Evolutionary conservation across 2,888 invertebrate genomes (phyloP), one percentile per base, ranked within the genome.

Genomic region (Lymantria dispar): DNA sequence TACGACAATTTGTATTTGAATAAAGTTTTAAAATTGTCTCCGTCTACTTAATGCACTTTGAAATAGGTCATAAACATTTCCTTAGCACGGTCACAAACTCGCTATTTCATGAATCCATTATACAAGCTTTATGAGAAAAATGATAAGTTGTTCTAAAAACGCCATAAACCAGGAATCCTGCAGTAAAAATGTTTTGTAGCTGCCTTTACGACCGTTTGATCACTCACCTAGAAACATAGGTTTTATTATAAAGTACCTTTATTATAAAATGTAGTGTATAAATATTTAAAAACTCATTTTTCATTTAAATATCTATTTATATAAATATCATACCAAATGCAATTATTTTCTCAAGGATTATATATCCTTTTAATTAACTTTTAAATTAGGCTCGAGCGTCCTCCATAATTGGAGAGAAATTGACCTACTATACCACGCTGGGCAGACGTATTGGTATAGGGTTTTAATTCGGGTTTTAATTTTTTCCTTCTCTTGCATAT

Each of bases 141-240:
- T 85, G 80, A 85, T 85, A 83, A 85, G 79, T 80, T 76, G 75
- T 69, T 74, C 72, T 78, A 73, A 80, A 81, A 82, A 78, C 76
- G 68, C 71, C 64, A 82, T 83, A 81, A 84, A 85, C 76, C 68
- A 68, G 70, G 70, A 67, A 62, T 72, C 72, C 62, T 68, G 60
- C 51, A 71, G 70, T 83, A 75, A 81, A 80, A 76, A 65, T 80
- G 70, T 76, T 79, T 79, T 74, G 75, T 77, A 62, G 66, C 62
- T 66, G 65, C 67, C 75, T 80, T 78, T 74, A 80, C 61, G 66
- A 57, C 42, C 56, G 62, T 74, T 74, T 75, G 76, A 80, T 78
- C 70, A 72, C 68, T 68, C 65, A 71, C 73, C 65, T 72, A 53
- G 63, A 61, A 56, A 58, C 39, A 52, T 60, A 66, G 64, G 62